These are phyloP conservation scores for Parnassius glacialis DNA, from an alignment of 2,888 invertebrate species.

Conservation along the genomic window DNA sequence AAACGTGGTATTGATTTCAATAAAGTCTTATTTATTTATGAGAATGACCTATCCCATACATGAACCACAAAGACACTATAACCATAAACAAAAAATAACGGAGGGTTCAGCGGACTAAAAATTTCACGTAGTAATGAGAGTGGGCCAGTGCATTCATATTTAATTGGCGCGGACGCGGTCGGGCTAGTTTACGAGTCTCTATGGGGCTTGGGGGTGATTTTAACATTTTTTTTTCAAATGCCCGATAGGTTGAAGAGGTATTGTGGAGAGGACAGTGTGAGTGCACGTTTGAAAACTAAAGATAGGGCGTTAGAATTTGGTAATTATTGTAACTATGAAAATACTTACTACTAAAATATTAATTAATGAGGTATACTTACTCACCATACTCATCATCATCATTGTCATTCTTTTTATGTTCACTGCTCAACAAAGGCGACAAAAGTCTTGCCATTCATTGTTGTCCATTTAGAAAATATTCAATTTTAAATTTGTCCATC, in stretches of 20 bases:
- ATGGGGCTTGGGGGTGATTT: constrained; percentile 65
- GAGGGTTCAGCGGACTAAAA: constrained; percentile 45
- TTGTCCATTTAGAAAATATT: too few relatives aligned
- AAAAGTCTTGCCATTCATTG: too few relatives aligned
- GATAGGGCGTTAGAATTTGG: neutral
- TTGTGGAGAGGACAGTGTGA: constrained; percentile 73
- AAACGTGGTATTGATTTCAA: constrained; percentile 7
- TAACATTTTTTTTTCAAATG: constrained; percentile 72
- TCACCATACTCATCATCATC: too few relatives aligned
- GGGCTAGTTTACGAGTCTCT: constrained; percentile 69
- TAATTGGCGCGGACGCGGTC: constrained; percentile 65
- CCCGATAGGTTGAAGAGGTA: constrained; percentile 69
- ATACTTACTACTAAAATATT: too few relatives aligned
- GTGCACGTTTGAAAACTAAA: constrained; percentile 31
- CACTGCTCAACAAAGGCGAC: too few relatives aligned
- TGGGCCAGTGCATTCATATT: constrained; percentile 64
- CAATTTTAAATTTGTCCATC: too few relatives aligned
- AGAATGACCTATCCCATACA: constrained; percentile 34
- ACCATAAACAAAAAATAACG: constrained; percentile 45
- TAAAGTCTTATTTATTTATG: constrained; percentile 25
- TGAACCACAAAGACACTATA: constrained; percentile 43
- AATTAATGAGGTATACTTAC: too few relatives aligned
- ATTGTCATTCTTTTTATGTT: too few relatives aligned
- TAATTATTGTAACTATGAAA: too few relatives aligned
- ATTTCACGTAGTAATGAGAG: constrained; percentile 60